A percentile compares a stretch with the other conserved stretches of the same genome.
phyloP scores from a whole-genome alignment of 2,113 vertebrate species.

The Ptilorrhoa leucosticta region DNA sequence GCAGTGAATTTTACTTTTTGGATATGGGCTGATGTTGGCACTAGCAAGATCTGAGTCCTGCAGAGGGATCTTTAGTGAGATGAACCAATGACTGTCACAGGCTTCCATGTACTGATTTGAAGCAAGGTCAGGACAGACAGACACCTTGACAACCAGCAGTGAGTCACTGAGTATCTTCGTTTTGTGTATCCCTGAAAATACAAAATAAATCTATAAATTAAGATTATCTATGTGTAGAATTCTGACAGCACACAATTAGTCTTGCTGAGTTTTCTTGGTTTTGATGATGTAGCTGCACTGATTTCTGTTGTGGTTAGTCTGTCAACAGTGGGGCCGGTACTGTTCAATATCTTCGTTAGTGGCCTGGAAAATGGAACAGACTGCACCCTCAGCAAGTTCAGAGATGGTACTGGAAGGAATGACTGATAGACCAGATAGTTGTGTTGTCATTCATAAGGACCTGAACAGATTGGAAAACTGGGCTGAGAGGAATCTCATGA shows the following conservation, averaged over 20 bases:
- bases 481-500: background rate
- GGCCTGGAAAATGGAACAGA: background rate
- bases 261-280: background rate
- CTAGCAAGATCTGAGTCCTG: background rate
- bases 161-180: background rate
- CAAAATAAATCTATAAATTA: background rate
- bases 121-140: background rate
- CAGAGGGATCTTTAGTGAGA: background rate
- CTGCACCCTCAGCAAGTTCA: background rate
- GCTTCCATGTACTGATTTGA: background rate
- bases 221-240: background rate
- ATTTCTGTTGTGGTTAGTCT: background rate
- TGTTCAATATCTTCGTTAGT: background rate
- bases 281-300: background rate
- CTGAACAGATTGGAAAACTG: background rate
- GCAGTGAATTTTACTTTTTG: background rate
- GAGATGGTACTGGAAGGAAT: background rate
- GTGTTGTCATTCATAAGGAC: background rate
- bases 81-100: background rate
- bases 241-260: background rate
- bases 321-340: background rate
- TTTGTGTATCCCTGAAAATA: background rate
- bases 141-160: background rate
- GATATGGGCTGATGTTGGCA: background rate
- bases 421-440: background rate